Evolutionary conservation across 2,888 invertebrate species (phyloP), one percentile per base, ranked within the genome.

Genomic region (Busseola fusca): DNA sequence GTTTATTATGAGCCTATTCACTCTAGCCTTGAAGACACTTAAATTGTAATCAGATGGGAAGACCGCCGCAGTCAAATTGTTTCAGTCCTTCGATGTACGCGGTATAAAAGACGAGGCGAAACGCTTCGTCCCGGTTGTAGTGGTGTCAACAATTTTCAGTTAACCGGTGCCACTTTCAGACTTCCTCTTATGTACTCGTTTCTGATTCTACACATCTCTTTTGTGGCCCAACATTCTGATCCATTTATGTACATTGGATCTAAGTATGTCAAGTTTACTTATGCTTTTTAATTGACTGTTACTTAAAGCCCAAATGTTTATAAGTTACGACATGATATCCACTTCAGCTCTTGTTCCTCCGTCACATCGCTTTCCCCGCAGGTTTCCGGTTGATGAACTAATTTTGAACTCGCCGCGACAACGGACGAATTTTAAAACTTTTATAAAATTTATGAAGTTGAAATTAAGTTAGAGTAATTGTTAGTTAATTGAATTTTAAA

Each of bases 401-500:
- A 80, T 68, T 82, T 63, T 21, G 27, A 84, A 74, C 72, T 74
- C 79, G 60, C 74, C 48, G 69, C 69, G 71, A 78, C 78, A 78
- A 75, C 73, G 76, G 63, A 60, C 64, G 76, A 77, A 79, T 80
- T 80, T 80, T 77, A 73, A 81, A 85, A 85, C 50, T 81, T 84
- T 76, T 63, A 79, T 79, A 72, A 69, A 81, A 79, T 79, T 84
- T 79, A 76, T 80, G 30, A 84, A 86, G 78, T 85, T 76, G 25
- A 79, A 82, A 82, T 82, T 74, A 84, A 80, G 69, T 85, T 81
- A 52, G 59, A 65, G 42, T 86, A 85, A 85, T 85, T 85, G 81
- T 86, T 78, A 66, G 76, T 71, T 86, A 86, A 84, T 85, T 86
- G 73, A 86, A 86, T 85, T 83, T 79, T 74, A 77, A 85, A 86